Evolutionary conservation across 2,113 vertebrate genomes (phyloP).

Genomic region (Paradoxurus hermaphroditus): DNA sequence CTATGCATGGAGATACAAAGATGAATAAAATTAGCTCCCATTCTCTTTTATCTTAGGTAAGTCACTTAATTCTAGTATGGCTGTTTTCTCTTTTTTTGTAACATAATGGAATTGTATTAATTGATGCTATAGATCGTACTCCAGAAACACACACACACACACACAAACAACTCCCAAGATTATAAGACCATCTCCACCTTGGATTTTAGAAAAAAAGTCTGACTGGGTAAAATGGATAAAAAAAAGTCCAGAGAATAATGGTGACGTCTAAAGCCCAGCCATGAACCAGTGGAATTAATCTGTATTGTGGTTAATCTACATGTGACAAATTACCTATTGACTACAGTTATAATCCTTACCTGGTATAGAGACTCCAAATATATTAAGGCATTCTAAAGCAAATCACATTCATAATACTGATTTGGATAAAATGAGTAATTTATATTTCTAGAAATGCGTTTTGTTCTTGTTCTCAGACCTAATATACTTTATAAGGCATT

Average conservation of each 20-base stretch:
- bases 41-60: neutral
- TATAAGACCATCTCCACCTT: neutral
- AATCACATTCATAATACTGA: conserved; percentile 48
- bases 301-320: neutral
- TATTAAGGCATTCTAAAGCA: conserved; percentile 30
- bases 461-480: neutral
- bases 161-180: neutral
- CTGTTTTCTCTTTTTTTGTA: neutral
- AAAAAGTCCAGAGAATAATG: neutral
- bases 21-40: neutral
- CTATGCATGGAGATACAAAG: neutral
- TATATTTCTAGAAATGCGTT: conserved; percentile 23
- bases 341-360: neutral
- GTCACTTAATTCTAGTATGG: neutral
- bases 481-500: neutral
- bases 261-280: neutral
- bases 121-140: neutral
- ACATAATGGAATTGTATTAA: neutral
- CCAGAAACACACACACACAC: neutral
- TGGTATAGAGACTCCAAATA: neutral
- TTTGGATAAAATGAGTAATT: conserved; percentile 44
- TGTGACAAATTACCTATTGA: conserved; percentile 23
- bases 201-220: neutral
- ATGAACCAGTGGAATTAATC: neutral
- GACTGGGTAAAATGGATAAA: neutral